These are phyloP conservation scores for Cryptoblepharus egeriae DNA, from an alignment of 2,797 vertebrate species.

Conservation along the genomic window DNA sequence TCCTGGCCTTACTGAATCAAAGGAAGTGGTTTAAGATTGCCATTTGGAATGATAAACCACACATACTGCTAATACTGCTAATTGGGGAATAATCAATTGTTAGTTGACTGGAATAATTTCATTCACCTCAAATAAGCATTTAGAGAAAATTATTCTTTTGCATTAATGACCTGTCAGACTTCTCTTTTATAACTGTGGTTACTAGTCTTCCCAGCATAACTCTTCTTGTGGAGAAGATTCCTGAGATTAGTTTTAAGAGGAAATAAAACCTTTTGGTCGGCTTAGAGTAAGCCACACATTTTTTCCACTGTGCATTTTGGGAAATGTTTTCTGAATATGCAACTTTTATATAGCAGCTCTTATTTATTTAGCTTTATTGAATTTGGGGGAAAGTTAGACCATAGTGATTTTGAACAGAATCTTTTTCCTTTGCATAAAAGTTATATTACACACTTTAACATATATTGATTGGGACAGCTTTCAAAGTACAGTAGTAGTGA, in stretches of 20 bases:
- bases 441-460: not conserved
- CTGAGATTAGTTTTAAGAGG: slow-evolving; percentile 24
- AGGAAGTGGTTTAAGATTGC: not conserved
- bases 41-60: not conserved
- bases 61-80: not conserved
- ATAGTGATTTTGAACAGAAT: not conserved
- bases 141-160: slow-evolving; percentile 41
- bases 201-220: slow-evolving; percentile 46
- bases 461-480: slow-evolving; percentile 15
- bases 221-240: slow-evolving; percentile 31
- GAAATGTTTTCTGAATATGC: slow-evolving; percentile 41
- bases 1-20: not conserved
- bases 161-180: slow-evolving; percentile 30
- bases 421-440: slow-evolving; percentile 13
- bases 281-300: slow-evolving; percentile 20
- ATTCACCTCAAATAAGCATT: slow-evolving; percentile 44
- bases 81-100: slow-evolving; percentile 39
- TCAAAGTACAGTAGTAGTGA: slow-evolving; percentile 11
- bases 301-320: slow-evolving; percentile 25
- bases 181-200: slow-evolving; percentile 28
- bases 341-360: slow-evolving; percentile 22
- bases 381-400: slow-evolving; percentile 5
- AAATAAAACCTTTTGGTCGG: slow-evolving; percentile 19
- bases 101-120: slow-evolving; percentile 35
- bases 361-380: slow-evolving; percentile 34